Conservation (phyloP, 1,140 invertebrate species). For the Leptoteleia sp. region DNA sequence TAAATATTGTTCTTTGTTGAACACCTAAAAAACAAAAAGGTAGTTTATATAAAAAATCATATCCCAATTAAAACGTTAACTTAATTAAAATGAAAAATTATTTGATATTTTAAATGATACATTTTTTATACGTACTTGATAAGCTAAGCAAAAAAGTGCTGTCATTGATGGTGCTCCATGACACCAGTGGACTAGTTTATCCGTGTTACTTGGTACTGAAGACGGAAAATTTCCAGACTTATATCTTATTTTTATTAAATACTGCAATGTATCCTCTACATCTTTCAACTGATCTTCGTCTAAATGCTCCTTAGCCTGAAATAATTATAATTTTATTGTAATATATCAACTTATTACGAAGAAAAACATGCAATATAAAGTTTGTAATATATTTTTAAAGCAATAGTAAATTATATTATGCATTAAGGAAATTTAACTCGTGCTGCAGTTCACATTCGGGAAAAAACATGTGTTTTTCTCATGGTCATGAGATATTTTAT, state of each 20-base stretch:
- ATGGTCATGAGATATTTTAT: no score
- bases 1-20: slow-evolving; percentile 88
- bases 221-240: slow-evolving; percentile 94
- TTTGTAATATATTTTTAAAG: no score
- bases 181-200: slow-evolving; percentile 96
- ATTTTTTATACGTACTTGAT: slow-evolving; percentile 83
- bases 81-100: neutral
- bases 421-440: no score
- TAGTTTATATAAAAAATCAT: neutral
- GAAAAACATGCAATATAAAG: no score
- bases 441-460: no score
- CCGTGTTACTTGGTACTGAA: slow-evolving; percentile 86
- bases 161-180: slow-evolving; percentile 95
- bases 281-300: slow-evolving; percentile 82
- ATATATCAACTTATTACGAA: no score
- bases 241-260: slow-evolving; percentile 83
- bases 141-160: slow-evolving; percentile 87
- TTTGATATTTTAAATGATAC: neutral
- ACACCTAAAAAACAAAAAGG: slow-evolving; percentile 82
- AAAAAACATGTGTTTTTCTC: no score
- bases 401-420: no score
- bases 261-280: slow-evolving; percentile 85
- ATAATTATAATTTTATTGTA: no score
- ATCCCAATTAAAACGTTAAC: neutral
- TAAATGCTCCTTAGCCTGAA: slow-evolving; percentile 83